These are phyloP conservation scores for Pterocles gutturalis DNA, from an alignment of 2,113 vertebrate genomes.

Conservation along the genomic window DNA sequence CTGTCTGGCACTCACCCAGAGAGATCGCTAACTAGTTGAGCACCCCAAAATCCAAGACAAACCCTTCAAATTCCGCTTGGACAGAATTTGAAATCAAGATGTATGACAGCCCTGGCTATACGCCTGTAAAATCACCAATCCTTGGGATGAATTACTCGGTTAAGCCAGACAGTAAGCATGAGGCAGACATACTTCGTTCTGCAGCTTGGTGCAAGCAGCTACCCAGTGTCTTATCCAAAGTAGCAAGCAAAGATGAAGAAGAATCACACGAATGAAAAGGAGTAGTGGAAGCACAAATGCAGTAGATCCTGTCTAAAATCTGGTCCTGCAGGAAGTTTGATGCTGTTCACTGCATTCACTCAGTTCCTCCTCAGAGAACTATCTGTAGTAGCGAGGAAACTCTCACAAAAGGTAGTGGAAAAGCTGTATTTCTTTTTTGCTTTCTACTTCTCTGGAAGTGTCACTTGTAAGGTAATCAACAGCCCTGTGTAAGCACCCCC, in stretches of 20 bases:
- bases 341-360: not conserved
- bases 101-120: not conserved
- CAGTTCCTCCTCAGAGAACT: not conserved
- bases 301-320: not conserved
- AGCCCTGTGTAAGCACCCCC: not conserved
- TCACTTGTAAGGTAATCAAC: not conserved
- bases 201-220: not conserved
- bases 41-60: not conserved
- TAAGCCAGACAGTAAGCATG: not conserved
- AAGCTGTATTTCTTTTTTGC: not conserved
- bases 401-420: not conserved
- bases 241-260: not conserved
- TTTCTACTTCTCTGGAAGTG: not conserved
- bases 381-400: not conserved
- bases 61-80: not conserved
- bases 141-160: not conserved
- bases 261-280: not conserved
- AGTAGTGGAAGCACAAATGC: not conserved
- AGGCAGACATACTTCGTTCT: rapidly evolving
- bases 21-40: not conserved
- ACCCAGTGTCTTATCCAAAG: not conserved
- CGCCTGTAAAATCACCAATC: not conserved
- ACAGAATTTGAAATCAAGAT: not conserved
- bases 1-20: not conserved
- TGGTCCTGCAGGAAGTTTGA: rapidly evolving